These are phyloP conservation scores for Oreohelix idahoensis DNA, from an alignment of 1,140 invertebrate genomes.

Conservation along the genomic window DNA sequence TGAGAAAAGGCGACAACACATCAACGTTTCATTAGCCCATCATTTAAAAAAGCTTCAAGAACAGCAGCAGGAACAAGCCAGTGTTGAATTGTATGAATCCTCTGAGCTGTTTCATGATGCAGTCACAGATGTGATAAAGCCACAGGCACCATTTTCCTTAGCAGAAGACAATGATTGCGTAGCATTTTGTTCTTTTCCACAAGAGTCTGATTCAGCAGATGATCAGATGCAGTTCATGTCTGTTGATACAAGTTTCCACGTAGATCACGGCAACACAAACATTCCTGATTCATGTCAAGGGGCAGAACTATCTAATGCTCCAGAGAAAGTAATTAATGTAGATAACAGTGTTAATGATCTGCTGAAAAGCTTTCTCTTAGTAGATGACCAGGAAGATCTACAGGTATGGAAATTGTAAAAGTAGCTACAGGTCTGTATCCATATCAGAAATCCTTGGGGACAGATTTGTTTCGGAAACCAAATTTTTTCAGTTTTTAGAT, in stretches of 20 bases:
- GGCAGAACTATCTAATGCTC: slow-evolving; percentile 37
- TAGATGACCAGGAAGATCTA: slow-evolving; percentile 71
- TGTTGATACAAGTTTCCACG: slow-evolving; percentile 49
- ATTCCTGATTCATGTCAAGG: slow-evolving; percentile 56
- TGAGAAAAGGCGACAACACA: slow-evolving; percentile 54
- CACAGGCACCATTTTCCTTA: slow-evolving; percentile 54
- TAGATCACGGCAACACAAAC: slow-evolving; percentile 54
- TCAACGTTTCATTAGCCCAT: slow-evolving; percentile 47
- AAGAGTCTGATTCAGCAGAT: slow-evolving; percentile 33
- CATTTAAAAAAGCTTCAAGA: slow-evolving; percentile 48
- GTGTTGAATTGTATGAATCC: slow-evolving; percentile 11
- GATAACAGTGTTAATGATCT: slow-evolving; percentile 49
- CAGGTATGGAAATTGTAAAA: slow-evolving; percentile 65
- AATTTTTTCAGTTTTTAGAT: too few relatives aligned
- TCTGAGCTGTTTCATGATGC: slow-evolving; percentile 31
- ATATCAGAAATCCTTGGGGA: too few relatives aligned
- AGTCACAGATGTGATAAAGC: slow-evolving; percentile 50
- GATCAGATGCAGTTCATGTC: slow-evolving; percentile 20
- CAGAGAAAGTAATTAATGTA: slow-evolving; percentile 14
- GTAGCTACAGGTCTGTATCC: too few relatives aligned
- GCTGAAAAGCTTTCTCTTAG: slow-evolving; percentile 69
- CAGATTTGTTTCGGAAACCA: too few relatives aligned
- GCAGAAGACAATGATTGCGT: slow-evolving; percentile 57
- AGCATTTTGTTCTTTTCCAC: slow-evolving; percentile 64
- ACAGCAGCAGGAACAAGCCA: slow-evolving; percentile 35